Conservation (phyloP, 2,888 invertebrate genomes). For the Petrolisthes cinctipes region DNA sequence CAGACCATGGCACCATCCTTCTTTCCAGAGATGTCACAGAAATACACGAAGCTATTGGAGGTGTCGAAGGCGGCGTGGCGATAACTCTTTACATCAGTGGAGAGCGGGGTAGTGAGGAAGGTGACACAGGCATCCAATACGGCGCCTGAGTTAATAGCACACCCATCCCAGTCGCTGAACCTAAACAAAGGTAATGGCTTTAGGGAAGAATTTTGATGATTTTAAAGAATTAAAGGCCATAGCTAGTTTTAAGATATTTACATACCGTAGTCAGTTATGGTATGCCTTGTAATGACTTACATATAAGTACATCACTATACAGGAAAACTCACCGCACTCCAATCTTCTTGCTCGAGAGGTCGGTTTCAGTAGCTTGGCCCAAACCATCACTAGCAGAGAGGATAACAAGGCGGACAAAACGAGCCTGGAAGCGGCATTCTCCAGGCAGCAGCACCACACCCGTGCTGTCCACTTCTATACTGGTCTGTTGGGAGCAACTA, state of each 20-base stretch:
- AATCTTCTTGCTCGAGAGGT: background rate
- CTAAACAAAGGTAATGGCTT: too few species aligned
- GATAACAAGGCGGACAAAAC: slow-evolving; percentile 51
- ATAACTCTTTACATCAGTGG: slow-evolving; percentile 30
- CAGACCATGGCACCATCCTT: slow-evolving; percentile 30
- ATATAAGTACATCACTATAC: too few species aligned
- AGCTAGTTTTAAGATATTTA: too few species aligned
- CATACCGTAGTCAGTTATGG: too few species aligned
- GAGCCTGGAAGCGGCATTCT: slow-evolving; percentile 50
- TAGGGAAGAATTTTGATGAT: too few species aligned
- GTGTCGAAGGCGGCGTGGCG: slow-evolving; percentile 49
- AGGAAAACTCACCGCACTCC: slow-evolving; percentile 36
- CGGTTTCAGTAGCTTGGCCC: background rate
- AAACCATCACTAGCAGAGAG: slow-evolving; percentile 24
- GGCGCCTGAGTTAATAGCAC: too few species aligned
- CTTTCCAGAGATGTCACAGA: slow-evolving; percentile 17
- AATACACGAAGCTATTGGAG: slow-evolving; percentile 20
- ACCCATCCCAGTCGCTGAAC: too few species aligned
- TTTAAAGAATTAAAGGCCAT: too few species aligned
- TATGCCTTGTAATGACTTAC: too few species aligned
- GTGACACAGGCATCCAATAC: too few species aligned
- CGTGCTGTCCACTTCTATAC: slow-evolving; percentile 4
- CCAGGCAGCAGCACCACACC: slow-evolving; percentile 30
- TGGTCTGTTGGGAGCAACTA: background rate
- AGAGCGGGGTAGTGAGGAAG: background rate